Percentiles rank a stretch among this genome's conserved stretches.
Evolutionary conservation across 2,888 invertebrate genomes (phyloP).

Genomic region (Plebejus argus): DNA sequence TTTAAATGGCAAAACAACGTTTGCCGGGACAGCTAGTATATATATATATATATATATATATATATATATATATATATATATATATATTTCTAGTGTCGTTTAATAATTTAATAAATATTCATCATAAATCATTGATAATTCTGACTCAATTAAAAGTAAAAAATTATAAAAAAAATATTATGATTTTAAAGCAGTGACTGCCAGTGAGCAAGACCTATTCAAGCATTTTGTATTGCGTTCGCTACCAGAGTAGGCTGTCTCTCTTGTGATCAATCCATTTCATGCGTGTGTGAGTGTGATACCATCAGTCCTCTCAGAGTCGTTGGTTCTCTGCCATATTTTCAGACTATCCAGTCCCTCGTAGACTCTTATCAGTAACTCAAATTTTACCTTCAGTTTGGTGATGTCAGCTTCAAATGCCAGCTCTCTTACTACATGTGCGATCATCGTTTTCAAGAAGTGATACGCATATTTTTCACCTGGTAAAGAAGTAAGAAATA

Average conservation of each 20-base stretch:
- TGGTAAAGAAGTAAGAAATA: not conserved
- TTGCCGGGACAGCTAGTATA: too few relatives aligned
- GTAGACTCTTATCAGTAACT: not conserved
- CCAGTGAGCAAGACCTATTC: too few relatives aligned
- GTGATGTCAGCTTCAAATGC: not conserved
- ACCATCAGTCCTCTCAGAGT: not conserved
- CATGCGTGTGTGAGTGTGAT: not conserved
- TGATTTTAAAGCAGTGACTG: too few relatives aligned
- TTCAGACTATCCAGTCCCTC: not conserved
- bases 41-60: too few relatives aligned
- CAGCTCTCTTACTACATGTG: not conserved
- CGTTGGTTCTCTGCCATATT: not conserved
- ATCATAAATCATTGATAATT: too few relatives aligned
- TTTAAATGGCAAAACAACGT: too few relatives aligned
- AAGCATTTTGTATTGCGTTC: too few relatives aligned
- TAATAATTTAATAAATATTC: too few relatives aligned
- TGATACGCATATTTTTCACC: constrained; percentile 12
- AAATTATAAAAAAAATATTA: too few relatives aligned
- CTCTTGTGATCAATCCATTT: not conserved
- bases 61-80: too few relatives aligned
- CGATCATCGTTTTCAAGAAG: not conserved
- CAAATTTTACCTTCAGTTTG: not conserved
- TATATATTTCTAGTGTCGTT: too few relatives aligned
- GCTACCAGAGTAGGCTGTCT: not conserved
- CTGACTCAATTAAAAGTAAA: too few relatives aligned